Percentiles rank a stretch among this genome's conserved stretches.
Evolutionary conservation across 1,140 invertebrate genomes (phyloP).

Genomic region (Cephus cinctus): DNA sequence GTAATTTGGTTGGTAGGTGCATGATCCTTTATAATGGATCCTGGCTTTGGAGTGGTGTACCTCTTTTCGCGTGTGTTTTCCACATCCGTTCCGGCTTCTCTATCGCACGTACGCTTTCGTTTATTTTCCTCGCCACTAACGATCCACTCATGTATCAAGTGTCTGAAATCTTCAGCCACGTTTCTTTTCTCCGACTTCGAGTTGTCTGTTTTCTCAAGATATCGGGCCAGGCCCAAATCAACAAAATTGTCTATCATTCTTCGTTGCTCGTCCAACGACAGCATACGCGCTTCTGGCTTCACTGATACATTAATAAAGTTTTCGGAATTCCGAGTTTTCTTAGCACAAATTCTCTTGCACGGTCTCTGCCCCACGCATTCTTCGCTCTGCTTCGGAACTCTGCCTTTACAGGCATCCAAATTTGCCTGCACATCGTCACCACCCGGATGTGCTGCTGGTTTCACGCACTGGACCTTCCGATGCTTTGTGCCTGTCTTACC

Average conservation of each 20-base stretch:
- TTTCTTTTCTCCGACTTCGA: constrained; percentile 4
- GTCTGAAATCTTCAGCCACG: constrained; percentile 18
- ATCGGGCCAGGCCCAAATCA: constrained; percentile 22
- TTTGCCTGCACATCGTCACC: constrained; percentile 52
- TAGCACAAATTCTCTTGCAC: constrained; percentile 40
- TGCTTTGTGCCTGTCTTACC: constrained; percentile 44
- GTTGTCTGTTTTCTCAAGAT: constrained; percentile 21
- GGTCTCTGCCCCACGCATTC: constrained; percentile 45
- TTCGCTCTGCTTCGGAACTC: constrained; percentile 35
- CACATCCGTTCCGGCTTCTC: background rate
- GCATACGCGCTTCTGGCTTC: background rate
- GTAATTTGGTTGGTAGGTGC: constrained; percentile 35
- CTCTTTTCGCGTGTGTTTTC: constrained; percentile 24
- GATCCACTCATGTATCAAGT: constrained; percentile 27
- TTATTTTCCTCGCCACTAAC: constrained; percentile 17
- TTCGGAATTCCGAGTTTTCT: constrained; percentile 22
- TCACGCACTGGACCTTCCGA: constrained; percentile 53
- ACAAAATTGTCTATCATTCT: constrained; percentile 26
- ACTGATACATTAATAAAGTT: background rate
- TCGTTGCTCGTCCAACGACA: constrained; percentile 8
- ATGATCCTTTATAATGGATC: constrained; percentile 44
- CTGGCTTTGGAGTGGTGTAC: constrained; percentile 34
- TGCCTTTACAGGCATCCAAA: constrained; percentile 43
- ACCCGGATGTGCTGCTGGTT: constrained; percentile 41
- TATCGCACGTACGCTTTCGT: constrained; percentile 13